Percentiles rank a stretch among this genome's conserved stretches.
Evolutionary conservation across 2,113 vertebrate species (phyloP).

Genomic region (Coturnix japonica): DNA sequence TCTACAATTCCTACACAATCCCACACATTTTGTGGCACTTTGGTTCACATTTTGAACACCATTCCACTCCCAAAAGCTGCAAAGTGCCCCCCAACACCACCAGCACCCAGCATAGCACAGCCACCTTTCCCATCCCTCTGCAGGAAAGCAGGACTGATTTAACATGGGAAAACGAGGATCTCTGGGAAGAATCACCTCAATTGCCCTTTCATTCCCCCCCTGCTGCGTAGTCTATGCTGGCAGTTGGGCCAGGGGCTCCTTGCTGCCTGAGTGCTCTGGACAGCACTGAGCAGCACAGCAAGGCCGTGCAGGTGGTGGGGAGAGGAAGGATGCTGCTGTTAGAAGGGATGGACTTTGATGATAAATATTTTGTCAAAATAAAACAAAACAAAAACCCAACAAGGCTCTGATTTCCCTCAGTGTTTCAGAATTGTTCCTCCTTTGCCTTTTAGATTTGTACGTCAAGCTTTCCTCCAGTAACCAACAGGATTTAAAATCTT

Average conservation of each 20-base stretch:
- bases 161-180: not conserved
- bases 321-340: not conserved
- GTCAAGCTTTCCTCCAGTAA: not conserved
- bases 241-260: too few species aligned
- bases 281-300: constrained; percentile 2
- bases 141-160: not conserved
- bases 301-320: not conserved
- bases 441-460: not conserved
- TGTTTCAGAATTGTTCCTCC: not conserved
- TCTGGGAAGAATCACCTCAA: not conserved
- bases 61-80: not conserved
- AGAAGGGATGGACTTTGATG: not conserved
- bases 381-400: not conserved
- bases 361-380: not conserved
- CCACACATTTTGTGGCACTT: not conserved
- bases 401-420: not conserved
- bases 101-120: not conserved
- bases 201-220: not conserved
- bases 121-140: not conserved
- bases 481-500: constrained; percentile 24
- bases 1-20: not conserved
- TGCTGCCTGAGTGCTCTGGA: not conserved
- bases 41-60: not conserved
- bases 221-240: not conserved
- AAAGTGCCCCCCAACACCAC: not conserved